These are phyloP conservation scores for Cheilosia grossa DNA, from an alignment of 2,888 invertebrate genomes.

Conservation along the genomic window DNA sequence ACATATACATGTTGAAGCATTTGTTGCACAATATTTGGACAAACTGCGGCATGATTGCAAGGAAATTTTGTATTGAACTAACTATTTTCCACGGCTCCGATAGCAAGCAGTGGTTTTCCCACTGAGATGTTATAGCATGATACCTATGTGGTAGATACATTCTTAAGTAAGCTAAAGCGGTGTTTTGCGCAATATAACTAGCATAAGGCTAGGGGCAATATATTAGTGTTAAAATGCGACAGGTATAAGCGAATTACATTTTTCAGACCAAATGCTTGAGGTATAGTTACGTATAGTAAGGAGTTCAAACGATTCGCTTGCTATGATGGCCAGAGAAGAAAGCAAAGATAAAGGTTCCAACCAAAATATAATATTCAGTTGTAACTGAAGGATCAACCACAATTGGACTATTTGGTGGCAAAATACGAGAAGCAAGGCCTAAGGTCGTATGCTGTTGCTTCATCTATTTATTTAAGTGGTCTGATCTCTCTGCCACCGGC, in stretches of 20 bases:
- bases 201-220: background rate
- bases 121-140: background rate
- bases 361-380: no score
- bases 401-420: no score
- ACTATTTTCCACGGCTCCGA: background rate
- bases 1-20: slow-evolving; percentile 42
- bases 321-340: no score
- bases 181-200: background rate
- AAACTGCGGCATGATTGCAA: slow-evolving; percentile 14
- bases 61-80: slow-evolving; percentile 3
- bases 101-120: background rate
- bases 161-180: background rate
- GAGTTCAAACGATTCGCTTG: no score
- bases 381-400: no score
- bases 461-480: no score
- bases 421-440: no score
- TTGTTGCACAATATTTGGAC: slow-evolving; percentile 58
- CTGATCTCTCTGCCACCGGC: no score
- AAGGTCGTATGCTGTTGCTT: no score
- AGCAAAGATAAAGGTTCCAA: no score
- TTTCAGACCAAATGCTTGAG: no score
- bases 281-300: no score
- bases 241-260: background rate
- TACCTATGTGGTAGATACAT: background rate
- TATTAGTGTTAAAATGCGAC: background rate